These are phyloP conservation scores for Sylvilagus bachmani DNA, from an alignment of 2,113 vertebrate genomes.

Conservation along the genomic window DNA sequence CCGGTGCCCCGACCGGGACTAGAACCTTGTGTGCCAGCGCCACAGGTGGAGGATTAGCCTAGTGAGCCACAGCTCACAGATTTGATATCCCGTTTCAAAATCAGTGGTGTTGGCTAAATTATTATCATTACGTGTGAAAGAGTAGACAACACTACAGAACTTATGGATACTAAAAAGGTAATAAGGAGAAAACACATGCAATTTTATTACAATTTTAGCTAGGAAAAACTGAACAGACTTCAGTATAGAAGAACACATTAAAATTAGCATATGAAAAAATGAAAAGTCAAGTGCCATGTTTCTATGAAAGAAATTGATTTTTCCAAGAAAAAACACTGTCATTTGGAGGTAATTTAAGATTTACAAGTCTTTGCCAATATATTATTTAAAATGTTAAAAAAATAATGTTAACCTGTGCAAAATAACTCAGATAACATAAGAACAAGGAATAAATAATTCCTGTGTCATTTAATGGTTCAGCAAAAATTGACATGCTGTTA, in stretches of 20 bases:
- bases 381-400: neutral
- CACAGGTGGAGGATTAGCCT: too few species aligned
- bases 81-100: neutral
- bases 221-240: neutral
- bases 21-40: too few species aligned
- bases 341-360: neutral
- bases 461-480: rapidly evolving
- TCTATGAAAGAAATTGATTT: neutral
- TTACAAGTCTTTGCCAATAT: neutral
- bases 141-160: neutral
- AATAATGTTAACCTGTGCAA: neutral
- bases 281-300: neutral
- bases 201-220: neutral
- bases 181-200: neutral
- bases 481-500: neutral
- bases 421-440: neutral
- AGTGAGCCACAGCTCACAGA: too few species aligned
- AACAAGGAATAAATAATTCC: neutral
- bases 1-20: too few species aligned
- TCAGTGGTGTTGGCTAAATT: neutral
- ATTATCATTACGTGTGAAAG: neutral
- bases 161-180: neutral
- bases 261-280: neutral
- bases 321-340: neutral
- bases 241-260: neutral